A percentile compares a stretch with the other conserved stretches of the same genome.
These are phyloP conservation scores for Cyclophora punctaria DNA, from an alignment of 2,888 invertebrate genomes.

Conservation along the genomic window DNA sequence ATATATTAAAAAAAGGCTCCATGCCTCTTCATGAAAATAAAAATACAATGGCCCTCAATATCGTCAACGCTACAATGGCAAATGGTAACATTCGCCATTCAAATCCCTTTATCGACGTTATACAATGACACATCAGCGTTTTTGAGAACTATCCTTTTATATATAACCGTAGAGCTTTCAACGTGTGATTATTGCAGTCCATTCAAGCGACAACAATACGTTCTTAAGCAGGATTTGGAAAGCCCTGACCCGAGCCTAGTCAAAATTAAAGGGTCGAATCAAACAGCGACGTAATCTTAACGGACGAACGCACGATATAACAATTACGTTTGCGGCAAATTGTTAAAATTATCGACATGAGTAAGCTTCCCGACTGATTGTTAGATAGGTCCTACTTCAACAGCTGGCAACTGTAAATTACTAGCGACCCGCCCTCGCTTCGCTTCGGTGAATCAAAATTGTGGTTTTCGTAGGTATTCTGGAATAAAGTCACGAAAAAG, in stretches of 20 bases:
- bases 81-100: too few relatives aligned
- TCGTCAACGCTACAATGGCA: too few relatives aligned
- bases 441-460: too few relatives aligned
- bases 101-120: slow-evolving; percentile 16
- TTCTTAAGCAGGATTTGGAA: slow-evolving; percentile 15
- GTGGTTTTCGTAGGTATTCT: too few relatives aligned
- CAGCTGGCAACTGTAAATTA: too few relatives aligned
- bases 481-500: too few relatives aligned
- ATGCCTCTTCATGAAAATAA: too few relatives aligned
- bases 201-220: slow-evolving; percentile 36
- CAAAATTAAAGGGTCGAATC: slow-evolving; percentile 12
- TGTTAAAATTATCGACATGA: slow-evolving; percentile 3
- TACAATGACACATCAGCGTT: slow-evolving; percentile 27
- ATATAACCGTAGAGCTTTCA: slow-evolving; percentile 18
- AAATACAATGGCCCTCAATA: too few relatives aligned
- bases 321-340: slow-evolving; percentile 13
- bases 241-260: slow-evolving; percentile 13
- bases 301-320: slow-evolving; percentile 14
- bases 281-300: slow-evolving; percentile 16
- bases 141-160: slow-evolving; percentile 26
- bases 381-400: too few relatives aligned
- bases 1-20: too few relatives aligned
- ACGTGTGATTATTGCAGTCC: slow-evolving; percentile 32
- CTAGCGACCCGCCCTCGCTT: too few relatives aligned
- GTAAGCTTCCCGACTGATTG: too few relatives aligned